Conservation (phyloP, 2,888 invertebrate species). For the Tachina grossa region DNA sequence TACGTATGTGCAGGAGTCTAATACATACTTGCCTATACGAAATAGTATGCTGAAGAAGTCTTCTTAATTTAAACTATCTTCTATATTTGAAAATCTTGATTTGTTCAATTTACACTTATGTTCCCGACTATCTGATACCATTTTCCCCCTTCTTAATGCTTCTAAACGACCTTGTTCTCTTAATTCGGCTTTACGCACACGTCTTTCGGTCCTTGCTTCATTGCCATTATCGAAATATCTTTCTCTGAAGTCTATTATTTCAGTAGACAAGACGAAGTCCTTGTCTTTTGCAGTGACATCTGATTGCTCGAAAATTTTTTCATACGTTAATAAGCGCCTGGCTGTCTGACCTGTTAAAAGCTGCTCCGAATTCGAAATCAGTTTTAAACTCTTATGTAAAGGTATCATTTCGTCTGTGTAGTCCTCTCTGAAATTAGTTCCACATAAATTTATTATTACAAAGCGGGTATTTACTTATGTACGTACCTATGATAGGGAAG, state of each 20-base stretch:
- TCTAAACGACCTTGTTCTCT: slow-evolving; percentile 81
- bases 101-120: slow-evolving; percentile 78
- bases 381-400: slow-evolving; percentile 88
- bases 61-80: slow-evolving; percentile 6
- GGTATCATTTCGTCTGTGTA: slow-evolving; percentile 90
- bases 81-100: slow-evolving; percentile 74
- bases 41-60: no score
- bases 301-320: slow-evolving; percentile 87
- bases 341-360: slow-evolving; percentile 90
- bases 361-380: slow-evolving; percentile 95
- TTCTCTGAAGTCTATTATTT: slow-evolving; percentile 81
- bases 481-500: slow-evolving; percentile 92
- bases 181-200: slow-evolving; percentile 83
- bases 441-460: not conserved
- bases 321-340: slow-evolving; percentile 92
- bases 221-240: slow-evolving; percentile 89
- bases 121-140: slow-evolving; percentile 74
- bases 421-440: slow-evolving; percentile 85
- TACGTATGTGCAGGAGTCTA: no score
- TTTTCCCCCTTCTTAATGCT: slow-evolving; percentile 80
- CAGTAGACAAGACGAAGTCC: slow-evolving; percentile 51
- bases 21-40: no score
- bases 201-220: slow-evolving; percentile 86
- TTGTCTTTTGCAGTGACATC: slow-evolving; percentile 72
- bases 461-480: not conserved